A percentile compares a stretch with the other conserved stretches of the same genome.
These are phyloP conservation scores for Artibeus jamaicensis DNA, from an alignment of 2,797 vertebrate species.

Conservation along the genomic window DNA sequence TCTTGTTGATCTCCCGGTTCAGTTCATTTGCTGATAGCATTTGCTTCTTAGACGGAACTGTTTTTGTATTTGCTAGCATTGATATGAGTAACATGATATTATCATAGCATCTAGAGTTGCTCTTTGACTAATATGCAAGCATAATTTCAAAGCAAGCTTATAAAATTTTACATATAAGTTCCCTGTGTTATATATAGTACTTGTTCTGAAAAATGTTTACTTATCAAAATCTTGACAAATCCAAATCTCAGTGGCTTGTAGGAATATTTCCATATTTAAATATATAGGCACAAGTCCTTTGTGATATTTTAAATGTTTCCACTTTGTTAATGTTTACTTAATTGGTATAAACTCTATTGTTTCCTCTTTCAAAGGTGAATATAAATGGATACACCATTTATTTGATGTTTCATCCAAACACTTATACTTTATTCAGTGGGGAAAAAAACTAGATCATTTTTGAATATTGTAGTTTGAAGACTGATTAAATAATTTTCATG, in stretches of 20 bases:
- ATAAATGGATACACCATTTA: background rate
- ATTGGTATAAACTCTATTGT: background rate
- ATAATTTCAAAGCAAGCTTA: conserved; percentile 19
- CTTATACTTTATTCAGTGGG: background rate
- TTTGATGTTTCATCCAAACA: conserved; percentile 24
- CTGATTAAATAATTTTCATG: conserved; percentile 8
- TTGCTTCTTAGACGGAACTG: background rate
- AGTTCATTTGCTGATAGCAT: conserved; percentile 47
- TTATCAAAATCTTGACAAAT: background rate
- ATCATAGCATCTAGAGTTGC: background rate
- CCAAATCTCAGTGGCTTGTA: background rate
- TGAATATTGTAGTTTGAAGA: conserved; percentile 21
- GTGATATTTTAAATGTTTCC: background rate
- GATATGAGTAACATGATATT: background rate
- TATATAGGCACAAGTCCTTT: background rate
- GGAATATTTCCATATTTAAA: background rate
- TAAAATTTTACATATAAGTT: conserved; percentile 31
- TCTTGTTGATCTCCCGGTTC: background rate
- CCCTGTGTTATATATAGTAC: background rate
- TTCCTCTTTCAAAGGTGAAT: background rate
- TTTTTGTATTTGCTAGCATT: conserved; percentile 47
- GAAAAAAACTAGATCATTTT: conserved; percentile 29
- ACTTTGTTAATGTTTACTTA: background rate
- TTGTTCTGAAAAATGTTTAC: background rate
- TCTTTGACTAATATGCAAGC: conserved; percentile 7